Evolutionary conservation across 2,888 invertebrate species (phyloP), one percentile per base, ranked within the genome.

Genomic region (Odontomyia ornata): DNA sequence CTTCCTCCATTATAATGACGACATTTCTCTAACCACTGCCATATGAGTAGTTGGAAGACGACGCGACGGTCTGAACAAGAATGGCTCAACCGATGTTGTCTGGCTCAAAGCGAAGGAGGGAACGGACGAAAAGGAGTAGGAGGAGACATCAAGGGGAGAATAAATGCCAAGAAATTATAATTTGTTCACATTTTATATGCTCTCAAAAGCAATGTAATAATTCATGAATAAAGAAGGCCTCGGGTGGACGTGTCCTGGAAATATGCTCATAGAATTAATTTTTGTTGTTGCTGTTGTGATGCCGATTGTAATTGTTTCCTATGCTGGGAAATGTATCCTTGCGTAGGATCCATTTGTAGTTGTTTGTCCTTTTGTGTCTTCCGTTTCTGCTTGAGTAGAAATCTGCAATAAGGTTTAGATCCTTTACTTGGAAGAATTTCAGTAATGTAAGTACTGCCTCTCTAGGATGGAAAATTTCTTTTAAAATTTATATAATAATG

Each of bases 201-300:
- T 25, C 60, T 60, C 60, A 60, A 60, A 60, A 21, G 60, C 60
- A 60, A 3, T 60, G 23, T 60, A 60, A 60, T 60, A 60, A 60
- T 60, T 60, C 60, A 60, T 60, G 23, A 60, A 21, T 56, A 18
- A 21, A 60, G 21, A 36, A 36, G 36, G 36, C 36, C 36, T 36
- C 36, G 36, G 36, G 36, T 36, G 52, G 52, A 52, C 18, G 18
- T 52, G 52, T 52, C 52, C 52, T 52, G n/a, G 52, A 52, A 52
- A 52, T 15, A 4, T 52, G 18, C 52, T 52, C 52, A 52, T n/a
- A 52, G 52, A n/a, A 52, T 52, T 52, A 52, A 52, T n/a, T 4
- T 52, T n/a, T n/a, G 52, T 52, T 52, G 18, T 52, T n/a, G 52
- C 4, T 52, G 52, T 52, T 52, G 15, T 52, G 36, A 5, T 36